Base-by-base conservation (phyloP, 2,888 invertebrate genomes). In the Cosmorhoe ocellata region DNA sequence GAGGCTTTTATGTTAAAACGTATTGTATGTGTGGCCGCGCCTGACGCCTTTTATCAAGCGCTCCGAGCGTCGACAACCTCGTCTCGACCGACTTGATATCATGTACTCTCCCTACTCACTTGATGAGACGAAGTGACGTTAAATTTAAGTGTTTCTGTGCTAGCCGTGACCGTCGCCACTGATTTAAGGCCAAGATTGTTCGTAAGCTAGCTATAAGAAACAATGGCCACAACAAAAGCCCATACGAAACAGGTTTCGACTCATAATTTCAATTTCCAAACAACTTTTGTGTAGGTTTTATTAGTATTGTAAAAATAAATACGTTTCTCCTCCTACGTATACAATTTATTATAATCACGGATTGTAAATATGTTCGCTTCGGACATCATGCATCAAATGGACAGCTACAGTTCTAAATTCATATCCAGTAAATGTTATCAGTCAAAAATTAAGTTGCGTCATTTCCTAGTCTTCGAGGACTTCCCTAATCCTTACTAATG, bases 401-500 rank as follows among this genome's bases (percentile, higher is more conserved):
- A 27, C 27, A 1, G 33, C 8, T 33, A 3, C 6, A 32, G 12
- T 13, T 18, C 18, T 22, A 34, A 10, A 4, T 10, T 8, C 11
- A 18, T 8, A n/a, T 11, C 28, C 4, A 11, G 6, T n/a, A 13
- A 18, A 7, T n/a, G 13, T 24, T n/a, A 2, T 40, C 22, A 34
- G 18, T n/a, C 18, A 54, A 49, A 60, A 61, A 64, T 69, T 74
- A 55, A 71, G 75, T 76, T 70, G 68, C 74, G 76, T 83, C 81
- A 79, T 74, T 75, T 82, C 79, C 81, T 79, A 73, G 81, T 83
- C 81, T 81, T 81, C 76, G 65, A 59, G 63, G 74, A 66, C 77
- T 79, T 79, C 79, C 79, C 65, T 85, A 84, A 86, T 80, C 85
- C 81, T 64, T 61, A 63, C 79, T 87, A 87, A 88, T 87, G 81